Evolutionary conservation across 2,888 invertebrate species (phyloP).

Genomic region (Bellardia pandia): DNA sequence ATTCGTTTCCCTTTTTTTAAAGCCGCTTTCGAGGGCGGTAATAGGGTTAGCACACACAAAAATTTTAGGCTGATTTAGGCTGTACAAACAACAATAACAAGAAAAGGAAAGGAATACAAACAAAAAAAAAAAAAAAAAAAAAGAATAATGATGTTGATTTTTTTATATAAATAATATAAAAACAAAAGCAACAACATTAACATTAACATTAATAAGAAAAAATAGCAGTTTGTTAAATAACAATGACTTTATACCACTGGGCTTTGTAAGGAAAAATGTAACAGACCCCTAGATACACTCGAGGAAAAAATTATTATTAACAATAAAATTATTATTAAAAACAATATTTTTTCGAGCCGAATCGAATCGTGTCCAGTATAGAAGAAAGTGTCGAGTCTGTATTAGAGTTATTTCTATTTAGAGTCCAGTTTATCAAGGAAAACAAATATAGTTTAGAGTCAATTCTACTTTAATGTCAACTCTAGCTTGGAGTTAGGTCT

Average conservation of each 20-base stretch:
- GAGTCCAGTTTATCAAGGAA: no score
- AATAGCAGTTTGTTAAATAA: slow-evolving; percentile 15
- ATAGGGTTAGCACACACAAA: slow-evolving; percentile 18
- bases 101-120: neutral
- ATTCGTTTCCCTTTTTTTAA: neutral
- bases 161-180: neutral
- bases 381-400: no score
- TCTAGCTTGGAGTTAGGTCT: no score
- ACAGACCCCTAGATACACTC: neutral
- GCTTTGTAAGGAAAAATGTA: neutral
- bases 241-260: slow-evolving; percentile 27
- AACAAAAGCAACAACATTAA: neutral
- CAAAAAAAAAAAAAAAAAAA: slow-evolving; percentile 34
- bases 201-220: neutral
- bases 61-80: neutral
- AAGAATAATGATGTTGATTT: slow-evolving; percentile 51
- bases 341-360: no score
- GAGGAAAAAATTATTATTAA: neutral
- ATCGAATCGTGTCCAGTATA: no score
- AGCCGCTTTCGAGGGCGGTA: slow-evolving; percentile 14
- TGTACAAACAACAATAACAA: slow-evolving; percentile 5
- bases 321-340: no score
- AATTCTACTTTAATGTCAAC: no score
- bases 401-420: no score
- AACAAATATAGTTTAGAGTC: no score